These are phyloP conservation scores for Dolomedes plantarius DNA, from an alignment of 2,888 invertebrate genomes.

Conservation along the genomic window DNA sequence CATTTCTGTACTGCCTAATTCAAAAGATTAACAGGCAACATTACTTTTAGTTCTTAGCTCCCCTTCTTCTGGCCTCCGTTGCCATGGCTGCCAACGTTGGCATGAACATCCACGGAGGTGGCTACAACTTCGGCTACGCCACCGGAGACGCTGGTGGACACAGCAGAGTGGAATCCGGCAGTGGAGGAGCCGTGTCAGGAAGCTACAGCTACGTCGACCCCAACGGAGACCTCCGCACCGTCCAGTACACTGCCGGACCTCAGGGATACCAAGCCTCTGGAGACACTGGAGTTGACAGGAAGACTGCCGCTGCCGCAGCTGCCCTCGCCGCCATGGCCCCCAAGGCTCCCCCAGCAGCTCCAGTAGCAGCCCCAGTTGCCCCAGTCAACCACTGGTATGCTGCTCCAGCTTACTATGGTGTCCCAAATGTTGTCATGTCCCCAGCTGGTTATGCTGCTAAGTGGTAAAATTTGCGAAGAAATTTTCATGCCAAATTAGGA, in stretches of 20 bases:
- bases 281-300: constrained; percentile 70
- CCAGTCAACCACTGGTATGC: constrained; percentile 27
- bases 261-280: constrained; percentile 67
- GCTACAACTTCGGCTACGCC: constrained; percentile 52
- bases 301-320: constrained; percentile 68
- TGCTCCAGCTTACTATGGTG: constrained; percentile 6
- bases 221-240: constrained; percentile 57
- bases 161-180: constrained; percentile 43
- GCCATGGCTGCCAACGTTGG: constrained; percentile 44
- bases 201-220: constrained; percentile 65
- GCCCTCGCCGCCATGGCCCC: constrained; percentile 56
- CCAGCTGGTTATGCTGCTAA: background rate
- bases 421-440: background rate
- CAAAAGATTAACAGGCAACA: too few relatives aligned
- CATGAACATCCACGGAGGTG: constrained; percentile 41
- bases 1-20: too few relatives aligned
- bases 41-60: constrained; percentile 27
- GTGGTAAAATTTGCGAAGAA: background rate
- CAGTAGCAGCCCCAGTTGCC: constrained; percentile 19
- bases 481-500: too few relatives aligned
- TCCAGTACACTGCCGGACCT: constrained; percentile 60
- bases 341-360: constrained; percentile 52
- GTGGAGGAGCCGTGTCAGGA: constrained; percentile 31
- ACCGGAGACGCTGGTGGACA: constrained; percentile 61
- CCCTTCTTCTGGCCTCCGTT: constrained; percentile 30